These are phyloP conservation scores for Apostichopus leukothele DNA, from an alignment of 53 echinoderm and acorn worm genomes.

Conservation along the genomic window DNA sequence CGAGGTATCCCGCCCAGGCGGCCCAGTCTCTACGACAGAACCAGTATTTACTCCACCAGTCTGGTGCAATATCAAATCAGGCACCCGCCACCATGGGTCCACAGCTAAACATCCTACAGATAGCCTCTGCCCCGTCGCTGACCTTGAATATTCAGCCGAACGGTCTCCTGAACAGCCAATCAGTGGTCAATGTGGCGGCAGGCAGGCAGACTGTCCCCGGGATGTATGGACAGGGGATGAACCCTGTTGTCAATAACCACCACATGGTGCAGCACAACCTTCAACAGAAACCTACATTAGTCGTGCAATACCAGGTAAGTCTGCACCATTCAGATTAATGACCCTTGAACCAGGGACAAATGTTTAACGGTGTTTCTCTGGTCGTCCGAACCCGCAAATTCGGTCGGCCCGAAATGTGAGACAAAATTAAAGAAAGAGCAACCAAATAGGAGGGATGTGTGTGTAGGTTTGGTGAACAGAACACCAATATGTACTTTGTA, in stretches of 20 bases:
- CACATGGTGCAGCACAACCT: slow-evolving; percentile 13
- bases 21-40: slow-evolving; percentile 22
- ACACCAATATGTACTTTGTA: too few species aligned
- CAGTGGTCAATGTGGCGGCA: slow-evolving; percentile 5
- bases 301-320: slow-evolving; percentile 47
- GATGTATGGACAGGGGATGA: slow-evolving; percentile 10
- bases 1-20: slow-evolving; percentile 35
- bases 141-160: slow-evolving; percentile 34
- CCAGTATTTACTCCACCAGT: slow-evolving; percentile 9
- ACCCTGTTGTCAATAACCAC: neutral
- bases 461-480: too few species aligned
- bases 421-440: too few species aligned
- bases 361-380: too few species aligned
- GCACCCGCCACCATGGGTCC: slow-evolving; percentile 13
- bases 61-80: slow-evolving; percentile 36
- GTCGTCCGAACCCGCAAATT: too few species aligned
- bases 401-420: too few species aligned
- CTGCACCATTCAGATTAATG: neutral
- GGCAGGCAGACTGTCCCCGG: neutral
- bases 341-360: too few species aligned
- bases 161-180: neutral
- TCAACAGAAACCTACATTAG: slow-evolving; percentile 28
- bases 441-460: too few species aligned
- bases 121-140: slow-evolving; percentile 34
- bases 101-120: slow-evolving; percentile 34